Evolutionary conservation across 1,140 invertebrate species (phyloP).

Genomic region (Bombus turneri): DNA sequence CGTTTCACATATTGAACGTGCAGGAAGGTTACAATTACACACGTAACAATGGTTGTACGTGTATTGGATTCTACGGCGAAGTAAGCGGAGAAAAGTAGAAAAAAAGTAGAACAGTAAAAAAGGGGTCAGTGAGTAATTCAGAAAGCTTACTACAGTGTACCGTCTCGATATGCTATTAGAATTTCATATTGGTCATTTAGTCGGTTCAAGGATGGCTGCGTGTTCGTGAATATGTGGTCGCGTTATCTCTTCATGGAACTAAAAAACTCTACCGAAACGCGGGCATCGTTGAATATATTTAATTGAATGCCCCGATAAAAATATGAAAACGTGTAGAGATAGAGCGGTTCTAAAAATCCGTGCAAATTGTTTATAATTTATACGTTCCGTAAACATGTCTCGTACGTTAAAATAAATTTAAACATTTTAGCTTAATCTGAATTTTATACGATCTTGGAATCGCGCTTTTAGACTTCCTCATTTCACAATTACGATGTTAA

Average conservation of each 20-base stretch:
- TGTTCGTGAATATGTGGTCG: not conserved
- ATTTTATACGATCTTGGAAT: too few species aligned
- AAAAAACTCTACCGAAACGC: not conserved
- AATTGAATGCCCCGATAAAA: not conserved
- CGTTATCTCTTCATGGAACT: slow-evolving; percentile 16
- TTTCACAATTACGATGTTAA: too few species aligned
- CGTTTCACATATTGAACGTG: not conserved
- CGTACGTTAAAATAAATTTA: too few species aligned
- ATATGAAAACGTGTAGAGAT: too few species aligned
- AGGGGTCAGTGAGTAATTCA: slow-evolving; percentile 52
- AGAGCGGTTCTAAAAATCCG: too few species aligned
- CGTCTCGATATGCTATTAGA: slow-evolving; percentile 49
- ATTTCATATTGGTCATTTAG: slow-evolving; percentile 51
- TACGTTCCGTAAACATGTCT: too few species aligned
- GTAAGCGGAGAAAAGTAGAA: too few species aligned
- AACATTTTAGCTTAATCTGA: too few species aligned
- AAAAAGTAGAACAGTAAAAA: slow-evolving; percentile 53
- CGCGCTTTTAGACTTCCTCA: too few species aligned
- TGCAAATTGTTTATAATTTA: too few species aligned
- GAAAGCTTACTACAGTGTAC: slow-evolving; percentile 43
- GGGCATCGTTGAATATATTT: not conserved
- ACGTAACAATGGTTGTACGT: not conserved
- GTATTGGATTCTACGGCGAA: slow-evolving; percentile 2
- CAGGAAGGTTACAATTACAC: not conserved
- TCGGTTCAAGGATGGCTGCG: slow-evolving; percentile 14